Percentiles rank a stretch among this genome's conserved stretches.
These are phyloP conservation scores for Nasonia oneida DNA, from an alignment of 2,888 invertebrate species.

Conservation along the genomic window DNA sequence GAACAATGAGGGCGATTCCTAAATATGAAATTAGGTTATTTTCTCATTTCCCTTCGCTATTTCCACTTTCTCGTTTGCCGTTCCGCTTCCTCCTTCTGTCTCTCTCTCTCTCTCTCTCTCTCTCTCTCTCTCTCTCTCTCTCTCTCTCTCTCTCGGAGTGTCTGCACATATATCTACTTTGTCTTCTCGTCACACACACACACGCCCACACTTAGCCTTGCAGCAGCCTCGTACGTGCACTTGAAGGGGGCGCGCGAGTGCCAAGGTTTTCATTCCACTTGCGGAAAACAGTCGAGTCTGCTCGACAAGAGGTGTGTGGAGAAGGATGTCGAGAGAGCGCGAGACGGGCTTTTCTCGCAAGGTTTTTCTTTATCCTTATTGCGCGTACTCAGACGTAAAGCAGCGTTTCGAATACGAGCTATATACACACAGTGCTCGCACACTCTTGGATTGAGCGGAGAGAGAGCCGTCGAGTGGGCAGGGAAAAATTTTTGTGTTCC, in stretches of 20 bases:
- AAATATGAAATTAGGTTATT: slow-evolving; percentile 11
- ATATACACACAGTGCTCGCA: background rate
- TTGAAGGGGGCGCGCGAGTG: slow-evolving; percentile 32
- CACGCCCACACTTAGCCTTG: slow-evolving; percentile 39
- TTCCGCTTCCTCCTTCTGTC: background rate
- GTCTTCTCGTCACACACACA: slow-evolving; percentile 15
- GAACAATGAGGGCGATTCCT: slow-evolving; percentile 10
- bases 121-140: no score
- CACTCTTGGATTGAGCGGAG: background rate
- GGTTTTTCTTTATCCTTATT: background rate
- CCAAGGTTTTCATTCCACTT: slow-evolving; percentile 47
- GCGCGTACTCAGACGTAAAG: background rate
- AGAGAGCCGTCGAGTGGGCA: background rate
- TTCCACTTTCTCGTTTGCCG: slow-evolving; percentile 22
- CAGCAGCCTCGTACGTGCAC: slow-evolving; percentile 30
- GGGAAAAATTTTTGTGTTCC: no score
- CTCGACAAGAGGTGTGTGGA: background rate
- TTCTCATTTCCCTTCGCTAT: background rate
- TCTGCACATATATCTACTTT: slow-evolving; percentile 25
- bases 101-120: no score
- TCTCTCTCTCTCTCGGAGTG: background rate
- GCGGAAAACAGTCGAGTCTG: slow-evolving; percentile 1
- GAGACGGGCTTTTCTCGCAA: background rate
- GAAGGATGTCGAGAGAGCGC: background rate
- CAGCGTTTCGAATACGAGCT: background rate